Evolutionary conservation across 2,888 invertebrate genomes (phyloP).

Genomic region (Pristionchus entomophagus): DNA sequence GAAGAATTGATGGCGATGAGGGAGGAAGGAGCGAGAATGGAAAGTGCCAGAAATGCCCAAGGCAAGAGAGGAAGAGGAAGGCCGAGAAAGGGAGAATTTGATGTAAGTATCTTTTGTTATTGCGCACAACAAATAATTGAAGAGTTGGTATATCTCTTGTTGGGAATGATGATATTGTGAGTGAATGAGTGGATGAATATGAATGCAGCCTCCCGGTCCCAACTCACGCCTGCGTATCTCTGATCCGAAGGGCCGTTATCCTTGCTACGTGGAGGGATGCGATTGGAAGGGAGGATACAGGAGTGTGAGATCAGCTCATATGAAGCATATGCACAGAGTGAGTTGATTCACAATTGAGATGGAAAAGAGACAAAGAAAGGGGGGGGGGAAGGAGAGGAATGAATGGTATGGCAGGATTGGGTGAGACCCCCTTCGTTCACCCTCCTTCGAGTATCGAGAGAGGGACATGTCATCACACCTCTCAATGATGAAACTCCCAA

Average conservation of each 20-base stretch:
- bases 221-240: conserved; percentile 45
- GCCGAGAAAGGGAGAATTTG: conserved; percentile 33
- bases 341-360: conserved; percentile 4
- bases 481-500: conserved; percentile 48
- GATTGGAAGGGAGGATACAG: conserved; percentile 57
- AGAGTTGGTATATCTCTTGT: not conserved
- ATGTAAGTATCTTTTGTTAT: not conserved
- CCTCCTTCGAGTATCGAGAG: conserved; percentile 54
- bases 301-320: conserved; percentile 60
- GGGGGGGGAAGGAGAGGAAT: no score
- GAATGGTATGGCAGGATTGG: conserved; percentile 30
- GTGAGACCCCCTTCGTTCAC: conserved; percentile 40
- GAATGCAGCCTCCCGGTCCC: conserved; percentile 42
- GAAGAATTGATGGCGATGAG: conserved; percentile 18
- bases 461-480: conserved; percentile 52
- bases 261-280: conserved; percentile 56
- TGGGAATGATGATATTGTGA: not conserved
- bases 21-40: not conserved
- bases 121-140: not conserved
- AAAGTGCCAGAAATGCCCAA: conserved; percentile 22
- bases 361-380: not conserved
- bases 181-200: not conserved
- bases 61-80: conserved; percentile 45
- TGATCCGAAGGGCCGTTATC: conserved; percentile 59
- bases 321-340: conserved; percentile 59